These are phyloP conservation scores for rabbit (Oryctolagus cuniculus) DNA, from an alignment of 2,113 vertebrate species.

Conservation along the genomic window DNA sequence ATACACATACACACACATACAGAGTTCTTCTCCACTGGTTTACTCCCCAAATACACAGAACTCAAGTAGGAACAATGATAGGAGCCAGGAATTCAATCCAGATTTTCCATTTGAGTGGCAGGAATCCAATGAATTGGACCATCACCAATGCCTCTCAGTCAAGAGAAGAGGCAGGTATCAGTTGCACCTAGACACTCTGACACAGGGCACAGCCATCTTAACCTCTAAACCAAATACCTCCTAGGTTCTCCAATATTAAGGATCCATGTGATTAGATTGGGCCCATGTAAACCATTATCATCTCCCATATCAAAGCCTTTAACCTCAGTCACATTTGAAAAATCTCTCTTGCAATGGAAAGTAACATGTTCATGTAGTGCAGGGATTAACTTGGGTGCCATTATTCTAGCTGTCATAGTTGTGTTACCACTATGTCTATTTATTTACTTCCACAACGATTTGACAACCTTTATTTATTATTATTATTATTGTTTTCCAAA, in stretches of 20 bases:
- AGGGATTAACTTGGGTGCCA: not conserved
- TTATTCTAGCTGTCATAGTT: not conserved
- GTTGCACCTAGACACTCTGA: too few species aligned
- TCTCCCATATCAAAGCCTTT: not conserved
- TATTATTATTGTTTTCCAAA: not conserved
- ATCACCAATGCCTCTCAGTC: too few species aligned
- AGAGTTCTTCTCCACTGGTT: too few species aligned
- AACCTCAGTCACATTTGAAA: not conserved
- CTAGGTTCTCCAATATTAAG: not conserved
- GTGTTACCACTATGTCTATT: not conserved
- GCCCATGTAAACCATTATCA: fast-evolving
- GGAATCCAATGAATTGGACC: too few species aligned
- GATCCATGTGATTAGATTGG: not conserved
- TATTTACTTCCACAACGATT: not conserved
- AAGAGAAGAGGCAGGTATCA: too few species aligned
- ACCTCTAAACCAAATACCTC: too few species aligned
- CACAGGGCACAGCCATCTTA: too few species aligned
- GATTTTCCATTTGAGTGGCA: too few species aligned
- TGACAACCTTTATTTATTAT: not conserved
- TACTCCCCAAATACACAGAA: too few species aligned
- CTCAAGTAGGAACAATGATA: too few species aligned
- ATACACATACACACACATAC: too few species aligned
- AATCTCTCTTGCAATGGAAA: not conserved
- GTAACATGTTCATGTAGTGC: not conserved
- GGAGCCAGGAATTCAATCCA: too few species aligned